phyloP scores from a whole-genome alignment of 2,113 vertebrate genomes.

The Podocnemis expansa region DNA sequence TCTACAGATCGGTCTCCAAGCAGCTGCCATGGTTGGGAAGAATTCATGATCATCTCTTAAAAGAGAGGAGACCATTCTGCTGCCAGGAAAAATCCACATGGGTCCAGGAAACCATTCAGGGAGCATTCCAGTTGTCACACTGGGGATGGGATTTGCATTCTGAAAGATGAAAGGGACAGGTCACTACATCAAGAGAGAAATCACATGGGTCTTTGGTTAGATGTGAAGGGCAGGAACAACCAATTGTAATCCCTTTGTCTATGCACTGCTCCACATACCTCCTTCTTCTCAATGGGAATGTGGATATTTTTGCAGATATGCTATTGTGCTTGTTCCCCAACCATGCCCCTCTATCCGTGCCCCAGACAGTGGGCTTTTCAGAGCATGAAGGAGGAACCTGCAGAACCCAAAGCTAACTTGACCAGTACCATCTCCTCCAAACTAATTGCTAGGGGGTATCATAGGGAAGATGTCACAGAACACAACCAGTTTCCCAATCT shows the following conservation, averaged over 20 bases:
- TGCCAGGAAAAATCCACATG: background rate
- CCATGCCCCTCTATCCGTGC: background rate
- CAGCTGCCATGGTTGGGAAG: background rate
- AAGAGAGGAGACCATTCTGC: background rate
- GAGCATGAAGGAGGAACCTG: background rate
- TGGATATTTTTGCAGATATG: background rate
- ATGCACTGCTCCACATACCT: background rate
- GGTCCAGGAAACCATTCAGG: background rate
- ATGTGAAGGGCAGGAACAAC: background rate
- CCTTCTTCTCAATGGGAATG: background rate
- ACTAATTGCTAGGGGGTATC: background rate
- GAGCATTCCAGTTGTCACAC: background rate
- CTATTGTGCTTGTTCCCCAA: background rate
- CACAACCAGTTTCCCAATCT: rapidly evolving
- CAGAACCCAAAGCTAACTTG: background rate
- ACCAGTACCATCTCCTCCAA: background rate
- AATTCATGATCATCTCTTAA: background rate
- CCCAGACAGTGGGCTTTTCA: background rate
- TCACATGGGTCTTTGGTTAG: background rate
- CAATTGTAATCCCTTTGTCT: background rate
- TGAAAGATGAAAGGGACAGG: background rate
- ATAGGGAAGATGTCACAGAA: background rate
- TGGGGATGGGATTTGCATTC: background rate
- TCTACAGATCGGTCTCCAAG: background rate
- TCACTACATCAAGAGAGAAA: background rate